A percentile compares a stretch with the other conserved stretches of the same genome.
Evolutionary conservation across 2,888 invertebrate species (phyloP).

Genomic region (Ennomos fuscantarius): DNA sequence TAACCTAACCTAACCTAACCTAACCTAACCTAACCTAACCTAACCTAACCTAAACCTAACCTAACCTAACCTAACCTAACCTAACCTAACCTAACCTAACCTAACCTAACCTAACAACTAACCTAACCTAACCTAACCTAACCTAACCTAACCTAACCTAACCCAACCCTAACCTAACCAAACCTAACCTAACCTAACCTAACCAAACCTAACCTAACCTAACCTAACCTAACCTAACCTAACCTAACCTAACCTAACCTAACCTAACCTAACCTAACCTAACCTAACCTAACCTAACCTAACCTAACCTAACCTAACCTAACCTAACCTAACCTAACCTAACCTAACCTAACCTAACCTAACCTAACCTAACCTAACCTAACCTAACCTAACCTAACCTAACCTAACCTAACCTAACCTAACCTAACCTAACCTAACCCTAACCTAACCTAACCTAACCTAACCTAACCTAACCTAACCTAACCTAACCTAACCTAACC

Average conservation of each 20-base stretch:
- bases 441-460: not conserved
- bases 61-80: constrained; percentile 43
- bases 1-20: constrained; percentile 44
- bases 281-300: constrained; percentile 36
- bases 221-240: constrained; percentile 6
- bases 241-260: not conserved
- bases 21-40: constrained; percentile 42
- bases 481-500: no score
- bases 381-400: not conserved
- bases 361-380: no score
- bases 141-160: constrained; percentile 44
- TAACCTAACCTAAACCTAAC: constrained; percentile 42
- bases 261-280: constrained; percentile 34
- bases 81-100: constrained; percentile 46
- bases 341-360: no score
- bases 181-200: constrained; percentile 8
- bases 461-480: no score
- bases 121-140: constrained; percentile 44
- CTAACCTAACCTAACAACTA: constrained; percentile 45
- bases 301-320: not conserved
- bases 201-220: constrained; percentile 7
- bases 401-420: not conserved
- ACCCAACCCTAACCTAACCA: constrained; percentile 11
- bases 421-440: not conserved
- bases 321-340: no score